Evolutionary conservation across 2,113 vertebrate species (phyloP).

Genomic region (Carlito syrichta): DNA sequence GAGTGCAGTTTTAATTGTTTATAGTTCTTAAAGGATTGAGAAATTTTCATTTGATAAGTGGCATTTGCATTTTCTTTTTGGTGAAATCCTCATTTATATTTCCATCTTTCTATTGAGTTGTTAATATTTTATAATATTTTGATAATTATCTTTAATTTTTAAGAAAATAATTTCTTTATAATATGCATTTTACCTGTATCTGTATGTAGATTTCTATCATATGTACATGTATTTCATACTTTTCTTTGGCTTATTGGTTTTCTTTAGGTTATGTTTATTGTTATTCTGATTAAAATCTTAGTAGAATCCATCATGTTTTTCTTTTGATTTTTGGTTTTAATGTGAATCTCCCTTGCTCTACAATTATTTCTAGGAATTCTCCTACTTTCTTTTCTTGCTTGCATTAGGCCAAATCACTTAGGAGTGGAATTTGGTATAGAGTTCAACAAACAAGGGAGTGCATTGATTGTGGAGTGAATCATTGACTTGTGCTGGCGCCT

Average conservation of each 20-base stretch:
- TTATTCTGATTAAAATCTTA: neutral
- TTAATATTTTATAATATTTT: neutral
- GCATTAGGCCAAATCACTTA: rapidly evolving
- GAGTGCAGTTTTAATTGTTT: rapidly evolving
- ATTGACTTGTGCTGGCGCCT: neutral
- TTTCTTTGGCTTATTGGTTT: neutral
- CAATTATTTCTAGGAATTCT: neutral
- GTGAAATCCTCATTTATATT: neutral
- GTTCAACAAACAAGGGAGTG: no score
- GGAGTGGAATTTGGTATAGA: rapidly evolving
- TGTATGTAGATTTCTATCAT: rapidly evolving
- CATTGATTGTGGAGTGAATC: neutral
- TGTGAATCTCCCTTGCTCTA: neutral
- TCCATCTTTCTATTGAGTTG: neutral
- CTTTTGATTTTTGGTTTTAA: neutral
- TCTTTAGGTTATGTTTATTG: neutral
- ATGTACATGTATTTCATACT: neutral
- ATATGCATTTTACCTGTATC: neutral
- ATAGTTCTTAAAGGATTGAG: neutral
- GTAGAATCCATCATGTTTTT: neutral
- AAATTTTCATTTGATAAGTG: neutral
- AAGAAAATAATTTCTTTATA: neutral
- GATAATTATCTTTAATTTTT: neutral
- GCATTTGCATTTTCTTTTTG: no score
- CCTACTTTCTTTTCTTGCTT: neutral